These are phyloP conservation scores for Magallana ariakensis DNA, from an alignment of 1,140 invertebrate genomes.

Conservation along the genomic window DNA sequence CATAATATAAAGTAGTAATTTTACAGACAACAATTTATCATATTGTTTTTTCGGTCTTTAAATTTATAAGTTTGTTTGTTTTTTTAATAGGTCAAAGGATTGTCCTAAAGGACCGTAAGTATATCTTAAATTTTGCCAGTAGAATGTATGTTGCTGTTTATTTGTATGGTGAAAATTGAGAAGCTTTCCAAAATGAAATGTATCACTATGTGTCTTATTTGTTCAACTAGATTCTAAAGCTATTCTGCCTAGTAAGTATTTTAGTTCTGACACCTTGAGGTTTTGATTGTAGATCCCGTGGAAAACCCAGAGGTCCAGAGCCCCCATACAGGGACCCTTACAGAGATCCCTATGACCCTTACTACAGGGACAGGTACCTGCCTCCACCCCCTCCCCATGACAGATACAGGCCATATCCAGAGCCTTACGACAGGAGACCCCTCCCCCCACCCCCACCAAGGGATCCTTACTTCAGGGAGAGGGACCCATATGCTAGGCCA, in stretches of 20 bases:
- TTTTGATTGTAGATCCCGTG: not conserved
- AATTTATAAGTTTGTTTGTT: too few relatives aligned
- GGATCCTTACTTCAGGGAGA: slow-evolving; percentile 65
- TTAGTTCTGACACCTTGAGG: too few relatives aligned
- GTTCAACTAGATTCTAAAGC: too few relatives aligned
- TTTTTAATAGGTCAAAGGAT: slow-evolving; percentile 85
- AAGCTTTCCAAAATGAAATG: too few relatives aligned
- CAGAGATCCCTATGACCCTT: slow-evolving; percentile 63
- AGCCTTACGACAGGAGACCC: slow-evolving; percentile 71
- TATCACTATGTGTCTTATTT: too few relatives aligned
- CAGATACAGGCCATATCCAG: slow-evolving; percentile 72
- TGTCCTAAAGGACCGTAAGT: slow-evolving; percentile 84
- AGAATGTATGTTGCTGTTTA: too few relatives aligned
- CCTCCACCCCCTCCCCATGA: slow-evolving; percentile 68
- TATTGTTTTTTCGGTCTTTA: too few relatives aligned
- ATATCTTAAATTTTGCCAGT: not conserved
- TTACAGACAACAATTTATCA: too few relatives aligned
- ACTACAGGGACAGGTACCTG: slow-evolving; percentile 69
- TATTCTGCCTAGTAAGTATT: too few relatives aligned
- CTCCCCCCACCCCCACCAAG: slow-evolving; percentile 58
- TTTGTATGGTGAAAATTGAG: too few relatives aligned
- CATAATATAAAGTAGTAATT: too few relatives aligned
- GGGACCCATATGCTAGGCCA: slow-evolving; percentile 71
- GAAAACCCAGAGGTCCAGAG: slow-evolving; percentile 43
- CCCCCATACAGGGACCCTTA: slow-evolving; percentile 59